Conservation (phyloP, 2,797 vertebrate species). For the Linurgus olivaceus region DNA sequence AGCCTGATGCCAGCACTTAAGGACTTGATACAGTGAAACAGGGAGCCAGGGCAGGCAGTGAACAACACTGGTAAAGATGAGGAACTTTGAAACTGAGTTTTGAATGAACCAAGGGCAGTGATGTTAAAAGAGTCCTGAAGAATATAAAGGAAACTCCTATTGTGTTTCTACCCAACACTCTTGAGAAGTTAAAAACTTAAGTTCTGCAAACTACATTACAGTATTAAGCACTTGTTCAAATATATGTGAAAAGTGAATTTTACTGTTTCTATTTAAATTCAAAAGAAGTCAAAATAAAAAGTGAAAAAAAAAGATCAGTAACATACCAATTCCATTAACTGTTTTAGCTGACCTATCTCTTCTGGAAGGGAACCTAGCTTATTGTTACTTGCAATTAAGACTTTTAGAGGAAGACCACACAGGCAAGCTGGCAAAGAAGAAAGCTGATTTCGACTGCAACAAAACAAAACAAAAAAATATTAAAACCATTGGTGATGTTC, state of each 20-base stretch:
- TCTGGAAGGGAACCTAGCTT: constrained; percentile 92
- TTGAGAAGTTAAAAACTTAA: background rate
- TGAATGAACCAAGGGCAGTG: background rate
- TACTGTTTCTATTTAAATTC: background rate
- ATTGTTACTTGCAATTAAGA: constrained; percentile 97
- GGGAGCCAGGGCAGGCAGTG: background rate
- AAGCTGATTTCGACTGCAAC: constrained; percentile 92
- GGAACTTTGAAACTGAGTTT: background rate
- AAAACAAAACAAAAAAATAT: constrained; percentile 57
- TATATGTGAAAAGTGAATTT: background rate
- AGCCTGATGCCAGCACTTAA: background rate
- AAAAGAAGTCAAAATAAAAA: constrained; percentile 29
- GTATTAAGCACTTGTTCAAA: background rate
- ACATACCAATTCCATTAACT: constrained; percentile 95
- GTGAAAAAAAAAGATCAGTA: background rate
- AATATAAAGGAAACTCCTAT: background rate
- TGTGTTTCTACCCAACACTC: background rate
- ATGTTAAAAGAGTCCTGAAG: background rate
- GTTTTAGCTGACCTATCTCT: constrained; percentile 87
- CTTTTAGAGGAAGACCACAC: constrained; percentile 90
- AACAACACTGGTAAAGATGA: background rate
- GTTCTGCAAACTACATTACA: background rate
- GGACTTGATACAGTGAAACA: background rate
- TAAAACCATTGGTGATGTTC: constrained; percentile 7
- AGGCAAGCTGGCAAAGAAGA: constrained; percentile 88